Evolutionary conservation across 2,113 vertebrate genomes (phyloP).

Genomic region (Choloepus hoffmanni): DNA sequence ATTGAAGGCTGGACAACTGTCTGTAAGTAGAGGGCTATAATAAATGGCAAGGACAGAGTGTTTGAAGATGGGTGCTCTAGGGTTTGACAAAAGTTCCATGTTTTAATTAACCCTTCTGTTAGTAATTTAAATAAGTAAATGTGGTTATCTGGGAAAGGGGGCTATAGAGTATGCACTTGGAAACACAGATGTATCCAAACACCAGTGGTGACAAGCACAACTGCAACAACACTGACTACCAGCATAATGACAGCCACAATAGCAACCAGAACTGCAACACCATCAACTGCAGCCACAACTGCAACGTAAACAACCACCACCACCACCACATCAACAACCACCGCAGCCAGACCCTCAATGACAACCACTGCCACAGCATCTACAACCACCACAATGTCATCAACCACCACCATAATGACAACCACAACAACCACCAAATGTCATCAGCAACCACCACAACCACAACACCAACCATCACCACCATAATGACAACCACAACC

Average conservation of each 20-base stretch:
- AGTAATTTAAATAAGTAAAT: background rate
- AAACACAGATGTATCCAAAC: background rate
- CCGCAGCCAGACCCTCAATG: too few relatives aligned
- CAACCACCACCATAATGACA: background rate
- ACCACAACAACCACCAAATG: background rate
- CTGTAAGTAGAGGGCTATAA: background rate
- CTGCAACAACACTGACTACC: too few relatives aligned
- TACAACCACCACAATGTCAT: background rate
- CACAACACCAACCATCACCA: background rate
- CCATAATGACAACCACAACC: background rate
- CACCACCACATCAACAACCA: too few relatives aligned
- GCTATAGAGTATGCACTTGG: accelerated
- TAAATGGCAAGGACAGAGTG: accelerated
- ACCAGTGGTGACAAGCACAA: background rate
- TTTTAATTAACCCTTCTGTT: background rate
- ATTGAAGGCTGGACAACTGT: background rate
- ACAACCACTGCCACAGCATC: background rate
- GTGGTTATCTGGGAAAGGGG: background rate
- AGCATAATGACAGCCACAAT: too few relatives aligned
- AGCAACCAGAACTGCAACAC: background rate
- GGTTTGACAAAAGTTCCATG: background rate
- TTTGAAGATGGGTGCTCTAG: background rate
- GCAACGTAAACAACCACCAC: too few relatives aligned
- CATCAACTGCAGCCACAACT: background rate
- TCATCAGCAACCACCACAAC: too few relatives aligned